Evolutionary conservation across 2,888 invertebrate genomes (phyloP).

Genomic region (Hypomecis atomaria): DNA sequence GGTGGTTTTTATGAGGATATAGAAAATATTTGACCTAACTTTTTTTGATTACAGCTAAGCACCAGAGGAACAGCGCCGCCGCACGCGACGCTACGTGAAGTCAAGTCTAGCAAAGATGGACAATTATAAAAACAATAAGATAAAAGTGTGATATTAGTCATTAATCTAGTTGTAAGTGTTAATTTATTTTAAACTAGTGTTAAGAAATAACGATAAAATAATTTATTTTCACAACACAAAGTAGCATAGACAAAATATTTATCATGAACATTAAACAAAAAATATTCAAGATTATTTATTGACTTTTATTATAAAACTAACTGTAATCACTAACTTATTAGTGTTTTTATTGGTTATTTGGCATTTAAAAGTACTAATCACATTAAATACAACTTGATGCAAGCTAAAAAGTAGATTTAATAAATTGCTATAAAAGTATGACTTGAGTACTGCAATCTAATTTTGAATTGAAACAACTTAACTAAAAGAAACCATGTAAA

Average conservation of each 20-base stretch:
- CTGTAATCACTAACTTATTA: too few relatives aligned
- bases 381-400: not conserved
- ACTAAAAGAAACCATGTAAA: constrained; percentile 4
- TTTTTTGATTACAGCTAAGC: constrained; percentile 76
- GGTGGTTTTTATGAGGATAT: too few relatives aligned
- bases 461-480: too few relatives aligned
- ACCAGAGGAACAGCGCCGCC: constrained; percentile 78
- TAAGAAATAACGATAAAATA: constrained; percentile 27
- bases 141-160: constrained; percentile 79
- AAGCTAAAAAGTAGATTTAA: not conserved
- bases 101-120: constrained; percentile 11
- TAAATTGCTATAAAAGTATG: constrained; percentile 8
- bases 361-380: not conserved
- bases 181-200: constrained; percentile 64
- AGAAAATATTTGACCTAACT: too few relatives aligned
- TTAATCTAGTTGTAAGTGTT: constrained; percentile 67
- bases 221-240: not conserved
- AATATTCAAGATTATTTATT: not conserved
- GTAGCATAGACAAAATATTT: not conserved
- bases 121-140: constrained; percentile 42
- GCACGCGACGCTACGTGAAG: constrained; percentile 76
- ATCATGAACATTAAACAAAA: not conserved
- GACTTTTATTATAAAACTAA: too few relatives aligned
- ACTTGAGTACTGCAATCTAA: constrained; percentile 11
- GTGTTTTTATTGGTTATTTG: too few relatives aligned